Evolutionary conservation across 1,140 invertebrate genomes (phyloP).

Genomic region (Drosophila pruinosa): DNA sequence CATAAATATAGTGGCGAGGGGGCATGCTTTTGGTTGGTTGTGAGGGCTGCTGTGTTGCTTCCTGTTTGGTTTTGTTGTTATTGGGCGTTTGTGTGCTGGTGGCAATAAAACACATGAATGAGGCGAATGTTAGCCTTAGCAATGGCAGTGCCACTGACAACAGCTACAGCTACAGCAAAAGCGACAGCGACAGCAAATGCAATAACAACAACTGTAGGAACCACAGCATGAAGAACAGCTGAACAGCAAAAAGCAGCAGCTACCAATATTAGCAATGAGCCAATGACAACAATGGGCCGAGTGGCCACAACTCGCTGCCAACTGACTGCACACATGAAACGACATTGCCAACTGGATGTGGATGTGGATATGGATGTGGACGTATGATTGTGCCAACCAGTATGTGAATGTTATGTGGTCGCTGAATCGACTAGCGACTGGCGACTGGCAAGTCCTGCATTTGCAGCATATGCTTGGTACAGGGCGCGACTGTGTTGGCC

Average conservation of each 20-base stretch:
- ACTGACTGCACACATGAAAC: constrained; percentile 32
- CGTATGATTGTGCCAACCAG: constrained; percentile 6
- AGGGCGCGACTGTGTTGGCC: constrained; percentile 17
- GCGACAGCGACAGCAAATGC: constrained; percentile 8
- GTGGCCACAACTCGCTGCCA: constrained; percentile 51
- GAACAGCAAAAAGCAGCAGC: constrained; percentile 47
- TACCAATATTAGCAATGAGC: constrained; percentile 75
- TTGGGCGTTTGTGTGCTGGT: constrained; percentile 34
- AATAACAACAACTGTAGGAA: background rate
- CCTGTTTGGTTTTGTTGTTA: constrained; percentile 52
- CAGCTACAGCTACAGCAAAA: constrained; percentile 29
- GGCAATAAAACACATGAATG: constrained; percentile 76
- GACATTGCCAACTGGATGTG: constrained; percentile 22
- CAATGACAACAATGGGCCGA: constrained; percentile 74
- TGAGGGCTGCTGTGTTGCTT: constrained; percentile 45
- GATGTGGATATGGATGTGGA: too few relatives aligned
- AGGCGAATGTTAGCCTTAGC: constrained; percentile 59
- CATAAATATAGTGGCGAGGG: constrained; percentile 61
- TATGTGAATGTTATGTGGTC: constrained; percentile 49
- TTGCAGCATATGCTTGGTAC: constrained; percentile 36
- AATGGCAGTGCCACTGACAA: constrained; percentile 55
- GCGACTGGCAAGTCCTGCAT: constrained; percentile 5
- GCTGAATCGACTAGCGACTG: constrained; percentile 51
- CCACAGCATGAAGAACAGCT: background rate
- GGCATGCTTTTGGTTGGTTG: constrained; percentile 19